A percentile compares a stretch with the other conserved stretches of the same genome.
phyloP scores from a whole-genome alignment of 2,888 invertebrate species.

The Peribatodes rhomboidaria region DNA sequence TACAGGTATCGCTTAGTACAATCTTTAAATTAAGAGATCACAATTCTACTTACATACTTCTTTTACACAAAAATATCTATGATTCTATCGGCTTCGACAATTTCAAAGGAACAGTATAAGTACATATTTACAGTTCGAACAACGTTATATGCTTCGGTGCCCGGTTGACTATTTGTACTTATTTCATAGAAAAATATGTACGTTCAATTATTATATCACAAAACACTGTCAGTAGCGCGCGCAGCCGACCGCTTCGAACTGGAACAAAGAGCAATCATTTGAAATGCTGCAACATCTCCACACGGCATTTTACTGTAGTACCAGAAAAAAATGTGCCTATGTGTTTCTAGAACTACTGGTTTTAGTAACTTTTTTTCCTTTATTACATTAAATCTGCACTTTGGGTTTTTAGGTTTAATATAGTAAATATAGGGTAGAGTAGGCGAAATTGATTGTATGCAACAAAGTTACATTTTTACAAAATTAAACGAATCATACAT shows the following conservation, averaged over 20 bases:
- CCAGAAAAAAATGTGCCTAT: neutral
- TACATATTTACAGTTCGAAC: constrained; percentile 68
- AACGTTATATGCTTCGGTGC: constrained; percentile 62
- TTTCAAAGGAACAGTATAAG: constrained; percentile 60
- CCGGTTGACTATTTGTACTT: constrained; percentile 79
- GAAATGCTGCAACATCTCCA: constrained; percentile 15
- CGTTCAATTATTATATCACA: constrained; percentile 81
- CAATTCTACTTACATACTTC: constrained; percentile 59
- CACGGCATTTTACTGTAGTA: constrained; percentile 20
- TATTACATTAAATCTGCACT: too few relatives aligned
- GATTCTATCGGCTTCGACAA: constrained; percentile 60
- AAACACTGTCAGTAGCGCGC: constrained; percentile 62
- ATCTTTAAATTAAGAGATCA: constrained; percentile 54
- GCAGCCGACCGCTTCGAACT: constrained; percentile 82
- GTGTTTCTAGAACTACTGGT: too few relatives aligned
- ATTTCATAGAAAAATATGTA: constrained; percentile 84
- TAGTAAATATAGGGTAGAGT: too few relatives aligned
- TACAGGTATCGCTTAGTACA: constrained; percentile 39
- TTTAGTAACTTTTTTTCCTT: too few relatives aligned
- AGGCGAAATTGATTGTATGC: too few relatives aligned
- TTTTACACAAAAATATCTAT: constrained; percentile 76
- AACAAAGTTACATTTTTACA: too few relatives aligned
- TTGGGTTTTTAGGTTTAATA: too few relatives aligned
- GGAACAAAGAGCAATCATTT: constrained; percentile 63
- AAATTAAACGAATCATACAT: neutral